These are phyloP conservation scores for Listronotus oregonensis DNA, from an alignment of 1,140 invertebrate species.

Conservation along the genomic window DNA sequence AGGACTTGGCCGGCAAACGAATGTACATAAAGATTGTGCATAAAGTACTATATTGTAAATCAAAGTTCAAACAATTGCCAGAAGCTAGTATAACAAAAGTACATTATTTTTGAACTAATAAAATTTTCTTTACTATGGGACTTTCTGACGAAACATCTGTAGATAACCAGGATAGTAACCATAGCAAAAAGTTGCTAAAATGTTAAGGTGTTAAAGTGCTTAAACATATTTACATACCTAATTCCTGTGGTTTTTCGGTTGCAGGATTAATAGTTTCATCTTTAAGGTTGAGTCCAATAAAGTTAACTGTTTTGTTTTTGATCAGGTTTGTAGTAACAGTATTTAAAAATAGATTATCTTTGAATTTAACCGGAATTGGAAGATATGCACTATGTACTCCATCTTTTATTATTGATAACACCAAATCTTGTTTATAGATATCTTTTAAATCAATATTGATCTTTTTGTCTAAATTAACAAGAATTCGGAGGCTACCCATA, in stretches of 20 bases:
- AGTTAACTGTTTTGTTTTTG: slow-evolving; percentile 41
- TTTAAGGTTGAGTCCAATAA: slow-evolving; percentile 48
- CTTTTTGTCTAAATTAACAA: slow-evolving; percentile 50
- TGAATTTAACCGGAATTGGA: slow-evolving; percentile 42
- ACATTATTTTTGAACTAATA: too few species aligned
- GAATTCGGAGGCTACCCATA: slow-evolving; percentile 39
- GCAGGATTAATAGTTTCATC: slow-evolving; percentile 50
- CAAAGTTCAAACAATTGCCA: too few species aligned
- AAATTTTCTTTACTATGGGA: too few species aligned
- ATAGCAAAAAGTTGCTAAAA: too few species aligned
- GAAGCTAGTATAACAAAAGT: too few species aligned
- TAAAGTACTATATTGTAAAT: too few species aligned
- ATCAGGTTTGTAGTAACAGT: slow-evolving; percentile 32
- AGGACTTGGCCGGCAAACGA: too few species aligned
- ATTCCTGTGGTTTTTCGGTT: slow-evolving; percentile 39
- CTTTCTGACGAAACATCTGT: too few species aligned
- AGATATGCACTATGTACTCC: slow-evolving; percentile 42
- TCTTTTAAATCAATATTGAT: slow-evolving; percentile 30
- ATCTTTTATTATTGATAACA: slow-evolving; percentile 44
- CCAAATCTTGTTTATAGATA: slow-evolving; percentile 43
- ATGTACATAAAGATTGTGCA: too few species aligned
- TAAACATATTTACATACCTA: slow-evolving; percentile 38
- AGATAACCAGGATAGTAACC: too few species aligned
- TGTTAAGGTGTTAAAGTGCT: too few species aligned
- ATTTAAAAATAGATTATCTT: slow-evolving; percentile 38